These are phyloP conservation scores for Vidua macroura DNA, from an alignment of 2,113 vertebrate genomes.

Conservation along the genomic window DNA sequence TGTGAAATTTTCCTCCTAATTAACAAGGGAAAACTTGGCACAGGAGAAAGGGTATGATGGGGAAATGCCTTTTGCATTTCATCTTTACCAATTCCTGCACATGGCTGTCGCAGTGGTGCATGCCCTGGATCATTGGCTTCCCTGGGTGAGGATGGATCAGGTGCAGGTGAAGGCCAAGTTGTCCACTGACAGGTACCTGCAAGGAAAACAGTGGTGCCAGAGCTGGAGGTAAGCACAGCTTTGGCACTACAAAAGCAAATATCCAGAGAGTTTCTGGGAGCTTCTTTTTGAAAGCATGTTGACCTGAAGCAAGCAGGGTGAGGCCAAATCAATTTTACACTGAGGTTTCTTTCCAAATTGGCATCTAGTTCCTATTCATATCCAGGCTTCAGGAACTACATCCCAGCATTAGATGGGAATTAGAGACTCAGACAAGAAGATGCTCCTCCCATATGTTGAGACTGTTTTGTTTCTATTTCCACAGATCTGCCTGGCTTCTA, in stretches of 20 bases:
- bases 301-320: neutral
- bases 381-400: neutral
- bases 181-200: neutral
- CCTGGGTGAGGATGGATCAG: neutral
- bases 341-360: conserved; percentile 5
- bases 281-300: neutral
- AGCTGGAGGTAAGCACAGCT: neutral
- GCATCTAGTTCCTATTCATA: neutral
- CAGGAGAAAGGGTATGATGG: neutral
- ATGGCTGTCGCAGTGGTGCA: neutral
- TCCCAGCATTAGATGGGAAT: neutral
- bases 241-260: neutral
- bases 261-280: neutral
- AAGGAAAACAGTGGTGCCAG: neutral
- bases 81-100: neutral
- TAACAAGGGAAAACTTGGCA: conserved; percentile 30
- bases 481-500: neutral
- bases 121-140: neutral
- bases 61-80: neutral
- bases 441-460: neutral
- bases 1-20: conserved; percentile 52
- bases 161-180: neutral
- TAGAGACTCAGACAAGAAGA: neutral
- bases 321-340: neutral
- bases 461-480: neutral